Conservation (phyloP, 2,888 invertebrate species). For the Megaustenia siamemsis region DNA sequence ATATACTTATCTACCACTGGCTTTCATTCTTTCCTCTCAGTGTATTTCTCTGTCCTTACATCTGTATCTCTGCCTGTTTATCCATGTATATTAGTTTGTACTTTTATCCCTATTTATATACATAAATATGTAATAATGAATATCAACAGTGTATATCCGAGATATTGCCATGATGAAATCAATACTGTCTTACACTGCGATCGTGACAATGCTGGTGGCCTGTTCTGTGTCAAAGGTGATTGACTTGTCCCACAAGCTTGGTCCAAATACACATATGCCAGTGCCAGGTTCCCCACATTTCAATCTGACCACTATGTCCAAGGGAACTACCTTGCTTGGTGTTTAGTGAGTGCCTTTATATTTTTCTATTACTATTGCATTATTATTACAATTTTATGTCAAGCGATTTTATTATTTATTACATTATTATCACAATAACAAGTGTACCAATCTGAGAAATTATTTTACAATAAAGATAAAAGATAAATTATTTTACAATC, state of each 20-base stretch:
- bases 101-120: neutral
- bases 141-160: neutral
- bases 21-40: too few relatives aligned
- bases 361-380: neutral
- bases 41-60: neutral
- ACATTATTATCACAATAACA: too few relatives aligned
- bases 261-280: neutral
- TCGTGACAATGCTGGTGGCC: neutral
- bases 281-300: neutral
- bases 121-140: neutral
- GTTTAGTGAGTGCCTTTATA: constrained; percentile 6
- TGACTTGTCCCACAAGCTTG: constrained; percentile 33
- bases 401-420: too few relatives aligned
- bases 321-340: neutral
- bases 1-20: too few relatives aligned
- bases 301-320: neutral
- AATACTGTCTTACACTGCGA: neutral
- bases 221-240: neutral
- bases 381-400: too few relatives aligned
- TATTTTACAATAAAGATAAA: too few relatives aligned
- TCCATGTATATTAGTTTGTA: neutral
- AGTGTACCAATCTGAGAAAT: too few relatives aligned
- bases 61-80: too few relatives aligned
- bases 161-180: neutral
- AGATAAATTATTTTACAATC: too few relatives aligned